Evolutionary conservation across 2,888 invertebrate genomes (phyloP).

Genomic region (Diplazon laetatorius): DNA sequence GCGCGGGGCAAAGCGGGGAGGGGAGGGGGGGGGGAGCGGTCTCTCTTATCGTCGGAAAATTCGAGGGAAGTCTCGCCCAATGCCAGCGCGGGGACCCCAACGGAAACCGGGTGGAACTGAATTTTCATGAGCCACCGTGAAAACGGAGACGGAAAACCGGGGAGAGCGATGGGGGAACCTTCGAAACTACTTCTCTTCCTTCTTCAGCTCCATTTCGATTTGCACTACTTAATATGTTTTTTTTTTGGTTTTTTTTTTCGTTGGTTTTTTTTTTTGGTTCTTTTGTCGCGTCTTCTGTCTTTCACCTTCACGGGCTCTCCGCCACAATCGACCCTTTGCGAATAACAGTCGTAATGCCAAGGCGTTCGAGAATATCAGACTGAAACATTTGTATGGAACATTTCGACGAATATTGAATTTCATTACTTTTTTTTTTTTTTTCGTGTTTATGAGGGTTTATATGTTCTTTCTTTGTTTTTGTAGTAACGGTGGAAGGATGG

Average conservation of each 20-base stretch:
- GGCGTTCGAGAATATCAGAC: constrained; percentile 44
- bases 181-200: constrained; percentile 38
- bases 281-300: neutral
- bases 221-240: constrained; percentile 48
- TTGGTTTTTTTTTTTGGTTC: neutral
- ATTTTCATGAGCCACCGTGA: constrained; percentile 60
- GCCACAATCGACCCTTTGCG: neutral
- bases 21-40: no score
- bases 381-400: constrained; percentile 16
- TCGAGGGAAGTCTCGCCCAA: constrained; percentile 45
- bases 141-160: constrained; percentile 22
- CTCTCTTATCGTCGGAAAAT: constrained; percentile 59
- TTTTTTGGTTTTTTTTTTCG: neutral
- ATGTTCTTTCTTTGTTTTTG: neutral
- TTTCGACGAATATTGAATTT: constrained; percentile 28
- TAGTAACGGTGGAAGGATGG: neutral
- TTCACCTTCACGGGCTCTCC: neutral
- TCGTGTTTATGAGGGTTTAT: no score
- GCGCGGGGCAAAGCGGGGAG: constrained; percentile 47
- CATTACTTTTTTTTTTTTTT: constrained; percentile 1
- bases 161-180: constrained; percentile 26
- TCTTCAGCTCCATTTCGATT: constrained; percentile 52
- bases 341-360: constrained; percentile 42
- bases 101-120: constrained; percentile 51
- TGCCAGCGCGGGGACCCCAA: neutral